Evolutionary conservation across 2,113 vertebrate genomes (phyloP).

Genomic region (Brachyhypopomus occidentalis): DNA sequence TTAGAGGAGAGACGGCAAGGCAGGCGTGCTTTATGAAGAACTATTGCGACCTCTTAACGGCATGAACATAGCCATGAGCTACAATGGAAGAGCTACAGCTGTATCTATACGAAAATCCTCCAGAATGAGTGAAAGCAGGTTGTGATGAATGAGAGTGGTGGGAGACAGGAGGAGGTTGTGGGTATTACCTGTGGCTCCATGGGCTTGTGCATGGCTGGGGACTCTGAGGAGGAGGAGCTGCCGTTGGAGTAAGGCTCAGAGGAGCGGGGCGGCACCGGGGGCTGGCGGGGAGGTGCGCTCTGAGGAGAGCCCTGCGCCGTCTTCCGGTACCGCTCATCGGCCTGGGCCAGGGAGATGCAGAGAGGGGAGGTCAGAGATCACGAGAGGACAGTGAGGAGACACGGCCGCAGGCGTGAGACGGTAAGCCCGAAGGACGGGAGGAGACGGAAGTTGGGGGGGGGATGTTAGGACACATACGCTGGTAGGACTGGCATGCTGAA

Average conservation of each 20-base stretch:
- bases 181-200: slow-evolving; percentile 89
- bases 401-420: neutral
- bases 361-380: slow-evolving; percentile 40
- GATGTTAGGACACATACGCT: slow-evolving; percentile 13
- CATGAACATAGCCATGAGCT: neutral
- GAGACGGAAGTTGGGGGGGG: neutral
- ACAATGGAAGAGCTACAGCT: neutral
- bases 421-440: neutral
- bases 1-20: neutral
- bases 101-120: neutral
- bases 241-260: slow-evolving; percentile 95
- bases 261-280: slow-evolving; percentile 88
- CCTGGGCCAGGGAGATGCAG: slow-evolving; percentile 69
- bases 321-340: slow-evolving; percentile 95
- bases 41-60: neutral
- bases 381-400: neutral
- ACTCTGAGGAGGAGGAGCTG: slow-evolving; percentile 82
- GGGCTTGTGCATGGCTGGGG: slow-evolving; percentile 85
- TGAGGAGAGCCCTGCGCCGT: slow-evolving; percentile 95
- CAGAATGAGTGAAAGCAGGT: neutral
- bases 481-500: slow-evolving; percentile 14
- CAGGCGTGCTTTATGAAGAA: neutral
- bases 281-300: slow-evolving; percentile 87
- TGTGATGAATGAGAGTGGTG: neutral
- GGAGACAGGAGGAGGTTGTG: too few species aligned